These are phyloP conservation scores for Ploceus nigricollis DNA, from an alignment of 2,113 vertebrate genomes.

Conservation along the genomic window DNA sequence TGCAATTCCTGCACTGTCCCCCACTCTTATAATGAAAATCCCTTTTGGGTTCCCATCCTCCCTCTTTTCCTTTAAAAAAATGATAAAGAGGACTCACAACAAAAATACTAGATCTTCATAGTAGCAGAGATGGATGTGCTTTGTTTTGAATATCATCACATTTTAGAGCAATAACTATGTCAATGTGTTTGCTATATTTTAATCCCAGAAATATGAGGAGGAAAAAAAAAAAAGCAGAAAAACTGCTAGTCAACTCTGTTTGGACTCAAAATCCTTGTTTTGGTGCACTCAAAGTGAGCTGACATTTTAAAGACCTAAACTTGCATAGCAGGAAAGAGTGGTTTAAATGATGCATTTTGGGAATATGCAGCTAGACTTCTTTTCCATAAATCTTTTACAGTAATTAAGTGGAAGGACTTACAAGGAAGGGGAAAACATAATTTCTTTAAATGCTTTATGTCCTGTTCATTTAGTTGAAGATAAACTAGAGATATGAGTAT, in stretches of 20 bases:
- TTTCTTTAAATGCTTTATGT: background rate
- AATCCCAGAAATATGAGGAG: background rate
- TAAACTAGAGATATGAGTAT: background rate
- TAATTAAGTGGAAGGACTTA: background rate
- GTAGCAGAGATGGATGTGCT: background rate
- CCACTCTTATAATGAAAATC: background rate
- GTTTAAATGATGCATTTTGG: background rate
- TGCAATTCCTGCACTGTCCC: background rate
- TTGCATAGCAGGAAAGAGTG: background rate
- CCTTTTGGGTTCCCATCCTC: background rate
- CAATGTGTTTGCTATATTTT: background rate
- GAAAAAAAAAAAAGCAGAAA: background rate
- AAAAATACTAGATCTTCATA: background rate
- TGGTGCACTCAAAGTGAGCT: background rate
- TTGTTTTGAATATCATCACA: background rate
- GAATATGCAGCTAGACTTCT: background rate
- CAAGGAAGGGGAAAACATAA: background rate
- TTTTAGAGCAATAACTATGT: background rate
- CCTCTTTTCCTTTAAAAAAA: background rate
- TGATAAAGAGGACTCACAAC: background rate
- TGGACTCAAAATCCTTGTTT: background rate
- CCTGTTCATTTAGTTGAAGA: background rate
- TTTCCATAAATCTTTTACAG: background rate
- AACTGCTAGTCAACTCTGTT: background rate
- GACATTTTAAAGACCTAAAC: background rate